Conservation (phyloP, 37 sponge, comb jelly and placozoan species). For the Cladorhizidae sp. region DNA sequence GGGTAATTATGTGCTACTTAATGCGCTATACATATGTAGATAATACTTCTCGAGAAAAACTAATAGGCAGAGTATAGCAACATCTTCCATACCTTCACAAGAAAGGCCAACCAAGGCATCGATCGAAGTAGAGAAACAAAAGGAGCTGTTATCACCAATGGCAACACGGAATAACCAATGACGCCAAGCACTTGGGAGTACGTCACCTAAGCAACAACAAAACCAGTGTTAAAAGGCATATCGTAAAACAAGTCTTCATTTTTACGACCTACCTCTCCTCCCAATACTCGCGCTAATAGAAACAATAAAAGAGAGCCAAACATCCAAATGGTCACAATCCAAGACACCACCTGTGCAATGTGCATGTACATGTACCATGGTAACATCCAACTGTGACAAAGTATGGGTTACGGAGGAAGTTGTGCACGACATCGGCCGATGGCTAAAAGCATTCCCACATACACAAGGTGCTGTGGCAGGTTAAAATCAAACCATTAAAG, state of each 20-base stretch:
- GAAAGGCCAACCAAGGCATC: constrained; percentile 45
- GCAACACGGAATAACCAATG: constrained; percentile 87
- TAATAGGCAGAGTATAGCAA: background rate
- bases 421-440: too few relatives aligned
- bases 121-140: constrained; percentile 53
- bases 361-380: background rate
- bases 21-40: too few relatives aligned
- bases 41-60: too few relatives aligned
- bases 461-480: too few relatives aligned
- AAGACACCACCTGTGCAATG: constrained; percentile 81
- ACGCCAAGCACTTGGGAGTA: constrained; percentile 86
- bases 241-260: background rate
- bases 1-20: too few relatives aligned
- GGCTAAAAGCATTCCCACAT: too few relatives aligned
- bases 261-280: constrained; percentile 77
- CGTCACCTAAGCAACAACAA: constrained; percentile 47
- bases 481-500: too few relatives aligned
- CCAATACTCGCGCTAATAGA: constrained; percentile 84
- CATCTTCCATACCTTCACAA: constrained; percentile 47
- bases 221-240: background rate
- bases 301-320: constrained; percentile 83
- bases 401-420: too few relatives aligned
- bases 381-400: too few relatives aligned
- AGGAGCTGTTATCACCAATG: constrained; percentile 75
- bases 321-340: constrained; percentile 93